phyloP scores from a whole-genome alignment of 2,888 invertebrate species.

The Rotaria socialis region DNA sequence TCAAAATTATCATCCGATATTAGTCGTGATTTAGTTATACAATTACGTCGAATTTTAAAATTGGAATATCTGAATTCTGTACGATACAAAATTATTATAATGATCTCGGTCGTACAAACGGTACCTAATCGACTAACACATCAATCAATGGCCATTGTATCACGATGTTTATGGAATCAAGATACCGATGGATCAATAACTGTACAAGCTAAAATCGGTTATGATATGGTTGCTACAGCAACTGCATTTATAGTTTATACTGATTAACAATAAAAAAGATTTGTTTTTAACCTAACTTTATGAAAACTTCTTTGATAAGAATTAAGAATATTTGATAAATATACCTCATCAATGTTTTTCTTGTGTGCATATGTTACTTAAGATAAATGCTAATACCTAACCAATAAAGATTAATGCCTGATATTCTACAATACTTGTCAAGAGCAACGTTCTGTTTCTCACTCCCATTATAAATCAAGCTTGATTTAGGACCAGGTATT shows the following conservation, averaged over 20 bases:
- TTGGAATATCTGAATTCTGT: not conserved
- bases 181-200: not conserved
- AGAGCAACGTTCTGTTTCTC: not conserved
- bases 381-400: not conserved
- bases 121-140: not conserved
- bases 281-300: no score
- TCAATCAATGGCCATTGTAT: not conserved
- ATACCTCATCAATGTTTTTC: not conserved
- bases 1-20: not conserved
- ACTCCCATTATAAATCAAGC: no score
- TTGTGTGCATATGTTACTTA: not conserved
- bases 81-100: not conserved
- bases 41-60: not conserved
- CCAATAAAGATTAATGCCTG: not conserved
- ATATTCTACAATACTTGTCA: not conserved
- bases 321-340: not conserved
- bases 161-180: slow-evolving; percentile 8
- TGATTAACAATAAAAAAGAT: not conserved
- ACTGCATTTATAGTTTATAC: not conserved
- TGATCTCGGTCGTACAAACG: not conserved
- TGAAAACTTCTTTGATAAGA: no score
- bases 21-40: not conserved
- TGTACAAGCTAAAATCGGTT: not conserved
- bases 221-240: not conserved
- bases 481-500: not conserved